These are phyloP conservation scores for Tyrannus savana DNA, from an alignment of 2,113 vertebrate species.

Conservation along the genomic window DNA sequence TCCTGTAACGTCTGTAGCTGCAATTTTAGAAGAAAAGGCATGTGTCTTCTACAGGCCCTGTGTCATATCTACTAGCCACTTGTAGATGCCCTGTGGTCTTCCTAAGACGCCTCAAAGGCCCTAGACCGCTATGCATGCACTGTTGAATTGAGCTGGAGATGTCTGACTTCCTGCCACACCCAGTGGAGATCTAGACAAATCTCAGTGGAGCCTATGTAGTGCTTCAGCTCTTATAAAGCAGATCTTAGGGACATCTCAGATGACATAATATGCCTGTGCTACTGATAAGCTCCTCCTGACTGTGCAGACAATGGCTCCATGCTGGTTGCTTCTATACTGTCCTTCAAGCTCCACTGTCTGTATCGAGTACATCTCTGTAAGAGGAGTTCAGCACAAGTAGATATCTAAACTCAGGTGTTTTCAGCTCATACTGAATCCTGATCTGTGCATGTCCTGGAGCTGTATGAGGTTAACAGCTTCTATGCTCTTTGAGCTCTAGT, in stretches of 20 bases:
- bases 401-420: not conserved
- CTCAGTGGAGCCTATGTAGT: not conserved
- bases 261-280: not conserved
- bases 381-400: not conserved
- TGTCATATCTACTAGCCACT: not conserved
- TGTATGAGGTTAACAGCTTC: too few species aligned
- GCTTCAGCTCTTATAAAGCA: not conserved
- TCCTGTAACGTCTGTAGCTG: not conserved
- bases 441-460: not conserved
- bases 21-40: not conserved
- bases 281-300: not conserved
- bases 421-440: not conserved
- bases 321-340: not conserved
- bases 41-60: not conserved
- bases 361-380: not conserved
- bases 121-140: not conserved
- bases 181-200: not conserved
- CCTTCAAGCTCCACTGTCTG: not conserved
- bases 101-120: not conserved
- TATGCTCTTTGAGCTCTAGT: too few species aligned
- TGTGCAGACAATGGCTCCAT: not conserved
- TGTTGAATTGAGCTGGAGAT: not conserved
- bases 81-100: not conserved
- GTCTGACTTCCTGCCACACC: not conserved
- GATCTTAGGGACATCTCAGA: not conserved